A percentile compares a stretch with the other conserved stretches of the same genome.
Conservation (phyloP, 2,888 invertebrate genomes). For the Dryococelus australis region DNA sequence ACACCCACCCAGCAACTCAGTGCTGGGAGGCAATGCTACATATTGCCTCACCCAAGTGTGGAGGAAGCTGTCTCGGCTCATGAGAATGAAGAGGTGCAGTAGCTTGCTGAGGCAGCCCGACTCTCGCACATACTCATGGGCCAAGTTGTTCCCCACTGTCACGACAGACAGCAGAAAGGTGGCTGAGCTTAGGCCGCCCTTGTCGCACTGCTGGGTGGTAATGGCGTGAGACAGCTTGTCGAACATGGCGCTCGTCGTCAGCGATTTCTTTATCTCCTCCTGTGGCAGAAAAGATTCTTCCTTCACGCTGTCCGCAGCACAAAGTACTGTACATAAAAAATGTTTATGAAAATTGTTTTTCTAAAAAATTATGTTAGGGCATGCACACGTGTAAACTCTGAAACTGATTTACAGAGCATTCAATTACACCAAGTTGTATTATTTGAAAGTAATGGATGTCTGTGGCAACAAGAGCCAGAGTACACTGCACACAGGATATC, state of each 20-base stretch:
- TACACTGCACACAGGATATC: too few relatives aligned
- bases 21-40: too few relatives aligned
- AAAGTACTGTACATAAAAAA: too few relatives aligned
- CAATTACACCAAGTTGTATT: too few relatives aligned
- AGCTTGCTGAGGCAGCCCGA: not conserved
- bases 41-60: not conserved
- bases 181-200: not conserved
- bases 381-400: too few relatives aligned
- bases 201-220: too few relatives aligned
- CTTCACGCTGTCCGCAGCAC: not conserved
- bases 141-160: not conserved
- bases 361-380: too few relatives aligned
- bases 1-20: too few relatives aligned
- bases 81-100: not conserved
- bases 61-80: not conserved
- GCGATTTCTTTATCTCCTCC: not conserved
- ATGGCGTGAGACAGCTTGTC: not conserved
- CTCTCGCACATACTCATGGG: not conserved
- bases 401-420: too few relatives aligned
- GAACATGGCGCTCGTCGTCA: not conserved
- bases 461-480: too few relatives aligned
- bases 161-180: not conserved
- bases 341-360: too few relatives aligned
- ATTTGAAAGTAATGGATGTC: too few relatives aligned
- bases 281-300: not conserved